Percentiles rank a stretch among this genome's conserved stretches.
phyloP scores from a whole-genome alignment of 2,797 vertebrate species.

The Liasis olivaceus region DNA sequence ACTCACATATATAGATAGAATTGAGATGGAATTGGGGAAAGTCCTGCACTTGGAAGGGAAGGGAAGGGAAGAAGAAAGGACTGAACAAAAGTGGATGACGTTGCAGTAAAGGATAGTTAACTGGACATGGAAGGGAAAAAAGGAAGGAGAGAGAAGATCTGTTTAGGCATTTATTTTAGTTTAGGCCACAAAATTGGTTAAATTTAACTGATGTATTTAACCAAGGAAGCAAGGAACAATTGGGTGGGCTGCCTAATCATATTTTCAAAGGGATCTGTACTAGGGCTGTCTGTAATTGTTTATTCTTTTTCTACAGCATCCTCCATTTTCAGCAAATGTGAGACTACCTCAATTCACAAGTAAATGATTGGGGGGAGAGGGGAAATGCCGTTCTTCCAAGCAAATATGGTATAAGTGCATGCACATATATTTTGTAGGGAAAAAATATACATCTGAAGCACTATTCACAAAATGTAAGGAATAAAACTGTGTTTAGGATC shows the following conservation, averaged over 20 bases:
- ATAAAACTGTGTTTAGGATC: neutral
- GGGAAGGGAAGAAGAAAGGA: too few relatives aligned
- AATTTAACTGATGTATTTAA: neutral
- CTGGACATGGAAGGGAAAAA: too few relatives aligned
- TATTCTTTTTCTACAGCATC: neutral
- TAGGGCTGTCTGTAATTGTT: neutral
- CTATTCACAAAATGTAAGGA: neutral
- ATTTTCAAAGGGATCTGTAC: neutral
- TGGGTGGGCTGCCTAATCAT: neutral
- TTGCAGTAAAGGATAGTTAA: too few relatives aligned
- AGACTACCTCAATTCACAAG: neutral
- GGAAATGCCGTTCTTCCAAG: neutral
- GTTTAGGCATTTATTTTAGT: neutral
- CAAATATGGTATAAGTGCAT: too few relatives aligned
- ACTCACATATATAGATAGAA: too few relatives aligned
- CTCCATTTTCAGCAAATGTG: neutral
- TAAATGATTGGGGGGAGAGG: neutral
- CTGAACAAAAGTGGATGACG: too few relatives aligned
- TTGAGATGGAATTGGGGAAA: too few relatives aligned
- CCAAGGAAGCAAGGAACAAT: neutral
- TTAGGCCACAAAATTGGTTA: neutral
- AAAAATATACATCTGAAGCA: neutral
- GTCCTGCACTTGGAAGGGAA: too few relatives aligned
- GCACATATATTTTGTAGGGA: too few relatives aligned
- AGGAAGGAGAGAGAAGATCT: too few relatives aligned